Evolutionary conservation across 2,797 vertebrate species (phyloP).

Genomic region (Halcyon smyrnensis): DNA sequence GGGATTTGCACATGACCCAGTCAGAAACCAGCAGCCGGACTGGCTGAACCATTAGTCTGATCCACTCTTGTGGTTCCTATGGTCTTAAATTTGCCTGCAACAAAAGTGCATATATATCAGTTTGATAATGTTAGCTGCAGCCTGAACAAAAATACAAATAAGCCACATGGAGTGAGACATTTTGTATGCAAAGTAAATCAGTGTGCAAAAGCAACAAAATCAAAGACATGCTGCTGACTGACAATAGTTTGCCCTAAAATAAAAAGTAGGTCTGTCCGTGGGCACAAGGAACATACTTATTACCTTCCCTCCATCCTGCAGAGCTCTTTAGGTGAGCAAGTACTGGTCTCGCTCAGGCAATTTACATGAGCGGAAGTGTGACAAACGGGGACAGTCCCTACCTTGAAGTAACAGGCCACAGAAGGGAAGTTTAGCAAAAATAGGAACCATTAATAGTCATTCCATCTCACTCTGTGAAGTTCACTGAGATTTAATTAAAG

Average conservation of each 20-base stretch:
- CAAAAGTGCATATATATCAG: background rate
- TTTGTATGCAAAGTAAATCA: background rate
- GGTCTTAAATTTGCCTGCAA: background rate
- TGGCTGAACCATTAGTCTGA: background rate
- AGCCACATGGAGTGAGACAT: background rate
- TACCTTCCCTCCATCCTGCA: background rate
- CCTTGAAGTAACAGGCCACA: slow-evolving; percentile 76
- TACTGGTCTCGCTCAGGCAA: slow-evolving; percentile 2
- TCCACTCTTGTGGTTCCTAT: background rate
- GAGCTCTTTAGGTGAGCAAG: background rate
- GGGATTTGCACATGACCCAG: background rate
- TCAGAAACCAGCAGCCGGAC: background rate
- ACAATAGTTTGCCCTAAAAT: background rate
- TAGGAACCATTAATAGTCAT: slow-evolving; percentile 66
- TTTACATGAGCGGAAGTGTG: slow-evolving; percentile 88
- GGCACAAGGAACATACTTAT: background rate
- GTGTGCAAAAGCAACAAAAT: background rate
- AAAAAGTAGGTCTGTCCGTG: slow-evolving; percentile 7
- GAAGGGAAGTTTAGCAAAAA: slow-evolving; percentile 77
- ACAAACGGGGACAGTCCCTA: slow-evolving; percentile 77
- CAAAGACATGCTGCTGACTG: background rate
- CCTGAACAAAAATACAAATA: background rate
- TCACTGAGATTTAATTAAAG: slow-evolving; percentile 76
- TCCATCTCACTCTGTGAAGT: slow-evolving; percentile 57
- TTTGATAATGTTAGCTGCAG: background rate